phyloP scores from a whole-genome alignment of 2,888 invertebrate genomes.

The Nysson spinosus region DNA sequence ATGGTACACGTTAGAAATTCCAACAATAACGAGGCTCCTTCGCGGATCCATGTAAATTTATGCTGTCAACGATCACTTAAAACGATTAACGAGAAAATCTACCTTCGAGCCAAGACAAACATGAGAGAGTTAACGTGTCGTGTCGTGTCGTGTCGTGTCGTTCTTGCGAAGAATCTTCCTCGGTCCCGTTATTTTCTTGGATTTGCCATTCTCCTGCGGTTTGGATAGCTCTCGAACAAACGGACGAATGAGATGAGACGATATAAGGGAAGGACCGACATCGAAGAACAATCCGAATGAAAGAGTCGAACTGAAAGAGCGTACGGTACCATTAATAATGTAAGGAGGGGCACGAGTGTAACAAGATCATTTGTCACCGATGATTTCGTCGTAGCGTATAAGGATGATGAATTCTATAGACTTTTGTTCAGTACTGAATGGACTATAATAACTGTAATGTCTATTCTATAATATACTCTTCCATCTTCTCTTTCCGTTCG shows the following conservation, averaged over 20 bases:
- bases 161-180: constrained; percentile 18
- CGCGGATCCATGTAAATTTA: too few species aligned
- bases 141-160: too few species aligned
- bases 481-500: not conserved
- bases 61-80: too few species aligned
- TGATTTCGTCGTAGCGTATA: constrained; percentile 70
- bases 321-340: too few species aligned
- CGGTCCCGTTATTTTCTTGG: constrained; percentile 34
- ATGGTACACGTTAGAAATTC: too few species aligned
- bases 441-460: too few species aligned
- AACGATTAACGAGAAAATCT: too few species aligned
- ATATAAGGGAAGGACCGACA: constrained; percentile 43
- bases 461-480: not conserved
- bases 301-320: too few species aligned
- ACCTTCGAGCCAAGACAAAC: too few species aligned
- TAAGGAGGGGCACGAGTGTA: constrained; percentile 68
- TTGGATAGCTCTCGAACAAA: constrained; percentile 28
- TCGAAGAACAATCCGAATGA: constrained; percentile 50
- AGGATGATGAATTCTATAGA: constrained; percentile 72
- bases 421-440: constrained; percentile 72
- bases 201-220: constrained; percentile 3
- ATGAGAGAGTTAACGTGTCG: too few species aligned
- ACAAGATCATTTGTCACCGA: constrained; percentile 75
- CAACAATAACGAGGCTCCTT: too few species aligned
- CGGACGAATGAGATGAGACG: constrained; percentile 34